Conservation (phyloP, 2,888 invertebrate genomes). For the Globia sparganii region DNA sequence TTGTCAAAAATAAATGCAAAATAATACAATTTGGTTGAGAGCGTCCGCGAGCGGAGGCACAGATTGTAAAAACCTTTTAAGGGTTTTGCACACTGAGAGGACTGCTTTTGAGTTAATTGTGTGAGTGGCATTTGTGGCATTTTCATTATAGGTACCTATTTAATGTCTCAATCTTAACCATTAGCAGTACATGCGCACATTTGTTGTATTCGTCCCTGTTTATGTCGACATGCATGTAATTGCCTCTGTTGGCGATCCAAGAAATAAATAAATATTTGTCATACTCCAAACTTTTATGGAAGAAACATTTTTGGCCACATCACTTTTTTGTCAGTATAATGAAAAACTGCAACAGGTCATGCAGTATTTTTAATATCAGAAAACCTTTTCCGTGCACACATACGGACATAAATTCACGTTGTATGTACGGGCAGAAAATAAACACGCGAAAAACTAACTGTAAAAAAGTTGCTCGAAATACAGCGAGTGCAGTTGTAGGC, state of each 20-base stretch:
- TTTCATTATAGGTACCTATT: constrained; percentile 6
- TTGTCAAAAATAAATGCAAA: constrained; percentile 89
- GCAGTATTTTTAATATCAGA: constrained; percentile 21
- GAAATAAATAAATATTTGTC: background rate
- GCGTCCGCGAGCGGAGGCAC: constrained; percentile 77
- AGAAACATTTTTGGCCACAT: background rate
- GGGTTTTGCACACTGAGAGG: constrained; percentile 54
- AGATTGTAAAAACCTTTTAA: constrained; percentile 82
- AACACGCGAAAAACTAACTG: constrained; percentile 41
- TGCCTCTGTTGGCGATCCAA: background rate
- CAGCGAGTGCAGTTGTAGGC: constrained; percentile 48
- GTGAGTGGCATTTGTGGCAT: background rate
- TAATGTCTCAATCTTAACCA: background rate
- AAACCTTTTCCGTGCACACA: constrained; percentile 5
- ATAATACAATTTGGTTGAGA: constrained; percentile 89
- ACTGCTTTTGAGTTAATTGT: constrained; percentile 36
- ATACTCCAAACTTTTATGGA: background rate
- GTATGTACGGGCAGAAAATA: constrained; percentile 43
- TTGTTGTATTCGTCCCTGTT: background rate
- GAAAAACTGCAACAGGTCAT: background rate
- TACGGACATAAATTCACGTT: constrained; percentile 40
- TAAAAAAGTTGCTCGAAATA: constrained; percentile 43
- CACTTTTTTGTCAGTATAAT: background rate
- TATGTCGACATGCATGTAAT: background rate
- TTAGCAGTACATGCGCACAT: no score